Evolutionary conservation across 2,797 vertebrate genomes (phyloP).

Genomic region (Sebastolobus altivelis): DNA sequence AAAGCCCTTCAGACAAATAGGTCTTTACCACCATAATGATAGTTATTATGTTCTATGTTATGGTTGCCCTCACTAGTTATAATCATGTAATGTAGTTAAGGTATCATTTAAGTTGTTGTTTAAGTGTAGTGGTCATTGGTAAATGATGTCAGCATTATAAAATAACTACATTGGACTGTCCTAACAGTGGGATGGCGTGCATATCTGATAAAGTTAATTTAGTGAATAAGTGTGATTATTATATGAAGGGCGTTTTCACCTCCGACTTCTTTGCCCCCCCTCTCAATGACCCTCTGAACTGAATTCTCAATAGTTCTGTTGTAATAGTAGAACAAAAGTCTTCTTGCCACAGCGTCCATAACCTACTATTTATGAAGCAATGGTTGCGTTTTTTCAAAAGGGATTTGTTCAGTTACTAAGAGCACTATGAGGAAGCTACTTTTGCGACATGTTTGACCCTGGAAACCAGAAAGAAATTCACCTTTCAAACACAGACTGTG

Average conservation of each 20-base stretch:
- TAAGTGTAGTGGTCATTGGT: background rate
- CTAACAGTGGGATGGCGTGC: background rate
- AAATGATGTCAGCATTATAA: background rate
- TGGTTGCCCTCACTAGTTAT: background rate
- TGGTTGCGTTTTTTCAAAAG: background rate
- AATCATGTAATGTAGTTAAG: background rate
- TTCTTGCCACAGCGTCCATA: background rate
- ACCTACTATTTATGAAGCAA: constrained; percentile 21
- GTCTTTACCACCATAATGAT: constrained; percentile 1
- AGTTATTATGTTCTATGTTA: constrained; percentile 2
- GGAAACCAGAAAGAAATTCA: background rate
- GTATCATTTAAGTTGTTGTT: background rate
- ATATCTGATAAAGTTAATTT: background rate
- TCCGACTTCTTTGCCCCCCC: background rate
- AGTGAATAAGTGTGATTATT: background rate
- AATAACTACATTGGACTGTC: background rate
- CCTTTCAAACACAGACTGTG: background rate
- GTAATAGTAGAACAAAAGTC: background rate
- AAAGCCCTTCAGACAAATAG: background rate
- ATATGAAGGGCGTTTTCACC: background rate
- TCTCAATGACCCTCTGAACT: background rate
- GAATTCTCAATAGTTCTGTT: constrained; percentile 17
- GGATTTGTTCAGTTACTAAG: background rate
- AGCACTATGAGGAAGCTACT: background rate
- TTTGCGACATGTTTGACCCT: background rate